Conservation (phyloP, 2,797 vertebrate genomes). For the Clarias pachynema region DNA sequence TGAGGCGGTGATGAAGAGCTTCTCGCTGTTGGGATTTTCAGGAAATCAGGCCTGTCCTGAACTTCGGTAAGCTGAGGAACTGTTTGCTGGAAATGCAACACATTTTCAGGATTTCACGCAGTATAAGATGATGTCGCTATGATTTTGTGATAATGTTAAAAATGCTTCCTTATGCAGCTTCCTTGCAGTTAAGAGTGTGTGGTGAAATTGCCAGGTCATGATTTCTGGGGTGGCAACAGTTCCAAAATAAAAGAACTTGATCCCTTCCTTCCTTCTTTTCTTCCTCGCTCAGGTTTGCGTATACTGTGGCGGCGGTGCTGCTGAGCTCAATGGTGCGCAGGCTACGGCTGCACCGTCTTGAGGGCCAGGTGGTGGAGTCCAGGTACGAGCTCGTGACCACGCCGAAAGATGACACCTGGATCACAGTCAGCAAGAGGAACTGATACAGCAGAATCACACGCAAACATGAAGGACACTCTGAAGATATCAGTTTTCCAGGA, state of each 20-base stretch:
- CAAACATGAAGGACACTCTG: not conserved
- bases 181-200: not conserved
- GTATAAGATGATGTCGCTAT: not conserved
- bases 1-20: slow-evolving; percentile 81
- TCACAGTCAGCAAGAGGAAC: slow-evolving; percentile 84
- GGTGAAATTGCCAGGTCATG: not conserved
- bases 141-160: not conserved
- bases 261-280: not conserved
- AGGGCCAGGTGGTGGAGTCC: slow-evolving; percentile 86
- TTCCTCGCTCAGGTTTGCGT: slow-evolving; percentile 82
- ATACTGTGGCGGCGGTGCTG: slow-evolving; percentile 85
- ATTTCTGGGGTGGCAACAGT: not conserved
- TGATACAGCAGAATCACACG: slow-evolving; percentile 53
- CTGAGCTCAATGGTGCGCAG: slow-evolving; percentile 83
- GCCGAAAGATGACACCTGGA: slow-evolving; percentile 93
- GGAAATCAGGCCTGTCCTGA: slow-evolving; percentile 92
- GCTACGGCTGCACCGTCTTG: slow-evolving; percentile 78
- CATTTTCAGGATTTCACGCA: not conserved
- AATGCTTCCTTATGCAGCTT: not conserved
- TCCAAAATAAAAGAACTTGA: not conserved
- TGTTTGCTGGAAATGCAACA: not conserved
- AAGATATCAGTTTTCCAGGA: slow-evolving; percentile 1
- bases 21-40: slow-evolving; percentile 90
- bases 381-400: slow-evolving; percentile 91
- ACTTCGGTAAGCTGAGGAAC: slow-evolving; percentile 78